Conservation (phyloP, 23 tunicate genomes). For the Trididemnum nubilum region DNA sequence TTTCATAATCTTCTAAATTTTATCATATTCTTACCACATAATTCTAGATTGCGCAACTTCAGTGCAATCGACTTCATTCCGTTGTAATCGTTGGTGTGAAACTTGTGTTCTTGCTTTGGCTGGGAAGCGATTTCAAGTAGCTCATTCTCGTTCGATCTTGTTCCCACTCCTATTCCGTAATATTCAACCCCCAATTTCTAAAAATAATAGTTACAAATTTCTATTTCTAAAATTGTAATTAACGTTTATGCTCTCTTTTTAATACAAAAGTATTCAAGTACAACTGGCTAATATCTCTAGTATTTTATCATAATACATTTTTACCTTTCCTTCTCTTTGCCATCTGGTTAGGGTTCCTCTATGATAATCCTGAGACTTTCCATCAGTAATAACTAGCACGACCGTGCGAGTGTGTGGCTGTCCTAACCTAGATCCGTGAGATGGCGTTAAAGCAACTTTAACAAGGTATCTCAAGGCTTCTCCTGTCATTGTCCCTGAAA, state of each 20-base stretch:
- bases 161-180: slow-evolving; percentile 78
- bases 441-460: slow-evolving; percentile 31
- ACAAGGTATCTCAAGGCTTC: slow-evolving; percentile 64
- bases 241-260: not conserved
- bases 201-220: not conserved
- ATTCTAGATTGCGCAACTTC: not conserved
- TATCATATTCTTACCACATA: slow-evolving; percentile 28
- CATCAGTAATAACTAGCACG: slow-evolving; percentile 89
- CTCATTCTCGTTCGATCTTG: slow-evolving; percentile 40
- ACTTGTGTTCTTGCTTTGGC: slow-evolving; percentile 65
- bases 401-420: slow-evolving; percentile 47
- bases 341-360: slow-evolving; percentile 63
- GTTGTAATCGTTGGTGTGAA: slow-evolving; percentile 7
- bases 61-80: slow-evolving; percentile 12
- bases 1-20: no score
- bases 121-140: slow-evolving; percentile 71
- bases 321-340: slow-evolving; percentile 76
- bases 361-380: slow-evolving; percentile 75
- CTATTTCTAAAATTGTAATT: not conserved
- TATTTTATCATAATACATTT: no score
- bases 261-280: no score
- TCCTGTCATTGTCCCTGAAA: slow-evolving; percentile 91
- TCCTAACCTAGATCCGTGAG: slow-evolving; percentile 53
- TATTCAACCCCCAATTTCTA: slow-evolving; percentile 56
- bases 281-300: no score